Conservation (phyloP, 2,797 vertebrate species). For the Zonotrichia albicollis region DNA sequence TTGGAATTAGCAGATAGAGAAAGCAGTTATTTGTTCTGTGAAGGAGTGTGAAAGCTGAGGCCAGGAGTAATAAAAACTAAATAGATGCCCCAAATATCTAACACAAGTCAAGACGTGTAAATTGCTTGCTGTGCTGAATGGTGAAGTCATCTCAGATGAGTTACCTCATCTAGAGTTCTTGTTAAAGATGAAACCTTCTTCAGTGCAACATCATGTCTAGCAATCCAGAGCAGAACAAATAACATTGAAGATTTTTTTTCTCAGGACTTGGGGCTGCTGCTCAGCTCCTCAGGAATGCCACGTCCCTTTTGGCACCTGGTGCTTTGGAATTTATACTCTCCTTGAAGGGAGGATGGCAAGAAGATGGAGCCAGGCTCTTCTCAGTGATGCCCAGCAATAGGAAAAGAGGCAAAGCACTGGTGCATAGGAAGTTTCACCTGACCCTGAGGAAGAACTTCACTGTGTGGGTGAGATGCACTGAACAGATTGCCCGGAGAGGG, state of each 20-base stretch:
- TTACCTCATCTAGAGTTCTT: neutral
- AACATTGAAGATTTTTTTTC: neutral
- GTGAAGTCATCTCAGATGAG: neutral
- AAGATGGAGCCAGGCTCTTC: neutral
- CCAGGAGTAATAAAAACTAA: slow-evolving; percentile 29
- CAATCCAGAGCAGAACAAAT: neutral
- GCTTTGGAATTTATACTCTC: neutral
- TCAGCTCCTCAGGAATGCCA: neutral
- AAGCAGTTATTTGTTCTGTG: slow-evolving; percentile 76
- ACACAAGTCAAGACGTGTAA: neutral
- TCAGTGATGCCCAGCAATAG: neutral
- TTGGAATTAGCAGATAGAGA: slow-evolving; percentile 69
- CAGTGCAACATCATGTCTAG: neutral
- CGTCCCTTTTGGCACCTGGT: neutral
- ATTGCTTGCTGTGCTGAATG: neutral
- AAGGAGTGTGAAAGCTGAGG: slow-evolving; percentile 67
- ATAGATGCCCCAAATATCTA: slow-evolving; percentile 35
- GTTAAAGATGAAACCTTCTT: neutral
- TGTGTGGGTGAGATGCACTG: neutral
- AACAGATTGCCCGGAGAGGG: neutral
- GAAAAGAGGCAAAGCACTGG: neutral
- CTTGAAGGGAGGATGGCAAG: neutral
- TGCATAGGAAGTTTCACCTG: neutral
- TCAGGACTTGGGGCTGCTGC: neutral
- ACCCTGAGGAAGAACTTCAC: neutral